Evolutionary conservation across 2,888 invertebrate genomes (phyloP).

Genomic region (Hipparchia sbordonii): DNA sequence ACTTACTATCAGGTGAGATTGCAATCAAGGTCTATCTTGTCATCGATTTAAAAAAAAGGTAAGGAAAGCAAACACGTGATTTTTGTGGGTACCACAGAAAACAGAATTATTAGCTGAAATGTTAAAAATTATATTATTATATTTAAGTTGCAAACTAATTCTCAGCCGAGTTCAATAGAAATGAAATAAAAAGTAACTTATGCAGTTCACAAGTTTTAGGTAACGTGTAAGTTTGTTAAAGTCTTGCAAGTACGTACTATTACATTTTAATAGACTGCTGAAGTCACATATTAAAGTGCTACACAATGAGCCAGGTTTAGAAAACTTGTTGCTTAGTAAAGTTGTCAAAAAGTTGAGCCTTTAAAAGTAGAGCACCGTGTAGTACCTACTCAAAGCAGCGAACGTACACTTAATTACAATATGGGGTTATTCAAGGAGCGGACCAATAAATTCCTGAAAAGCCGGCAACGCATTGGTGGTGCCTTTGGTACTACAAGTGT

Average conservation of each 20-base stretch:
- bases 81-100: too few species aligned
- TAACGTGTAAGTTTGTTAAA: conserved; percentile 40
- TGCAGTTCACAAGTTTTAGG: conserved; percentile 36
- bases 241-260: conserved; percentile 30
- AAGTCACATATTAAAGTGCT: conserved; percentile 22
- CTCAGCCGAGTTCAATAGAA: conserved; percentile 25
- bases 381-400: too few species aligned
- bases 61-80: neutral
- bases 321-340: neutral
- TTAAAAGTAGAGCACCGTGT: neutral
- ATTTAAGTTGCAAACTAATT: conserved; percentile 25
- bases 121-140: conserved; percentile 35
- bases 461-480: too few species aligned
- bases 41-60: conserved; percentile 19
- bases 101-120: neutral
- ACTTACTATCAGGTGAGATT: too few species aligned
- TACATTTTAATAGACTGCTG: conserved; percentile 37
- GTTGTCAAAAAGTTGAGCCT: neutral
- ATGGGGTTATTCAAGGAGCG: too few species aligned
- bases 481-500: too few species aligned
- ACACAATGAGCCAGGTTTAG: conserved; percentile 9
- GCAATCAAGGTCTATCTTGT: too few species aligned
- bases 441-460: too few species aligned
- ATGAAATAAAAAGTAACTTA: conserved; percentile 41
- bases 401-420: too few species aligned